Evolutionary conservation across 53 echinoderm and acorn worm genomes (phyloP).

Genomic region (Holothuria leucospilota): DNA sequence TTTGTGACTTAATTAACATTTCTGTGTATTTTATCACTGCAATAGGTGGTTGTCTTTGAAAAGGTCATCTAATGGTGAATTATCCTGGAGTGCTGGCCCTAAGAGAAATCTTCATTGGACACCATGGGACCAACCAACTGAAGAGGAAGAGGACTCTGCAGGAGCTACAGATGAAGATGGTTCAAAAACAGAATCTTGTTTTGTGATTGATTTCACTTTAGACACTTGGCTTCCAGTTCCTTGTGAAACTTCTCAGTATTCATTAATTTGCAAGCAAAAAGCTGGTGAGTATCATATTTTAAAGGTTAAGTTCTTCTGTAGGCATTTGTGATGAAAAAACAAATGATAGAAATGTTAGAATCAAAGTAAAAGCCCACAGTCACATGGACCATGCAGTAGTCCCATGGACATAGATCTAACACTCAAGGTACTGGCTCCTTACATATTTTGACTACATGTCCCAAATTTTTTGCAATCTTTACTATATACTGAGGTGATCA

Average conservation of each 20-base stretch:
- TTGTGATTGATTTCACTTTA: background rate
- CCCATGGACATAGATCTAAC: no score
- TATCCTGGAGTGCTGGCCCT: background rate
- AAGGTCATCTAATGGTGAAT: background rate
- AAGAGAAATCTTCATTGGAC: background rate
- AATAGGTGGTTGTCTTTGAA: conserved; percentile 7
- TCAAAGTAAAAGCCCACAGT: no score
- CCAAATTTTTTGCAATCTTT: no score
- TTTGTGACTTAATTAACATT: no score
- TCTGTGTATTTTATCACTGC: background rate
- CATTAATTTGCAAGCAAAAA: conserved; percentile 10
- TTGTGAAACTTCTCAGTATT: background rate
- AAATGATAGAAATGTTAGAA: no score
- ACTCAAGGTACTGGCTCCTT: no score
- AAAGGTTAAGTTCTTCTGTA: no score
- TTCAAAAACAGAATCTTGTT: background rate
- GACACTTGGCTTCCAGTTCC: background rate
- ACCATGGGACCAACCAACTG: background rate
- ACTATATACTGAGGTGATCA: no score
- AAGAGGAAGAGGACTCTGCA: background rate
- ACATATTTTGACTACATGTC: no score
- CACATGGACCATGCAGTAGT: no score
- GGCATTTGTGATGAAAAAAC: no score
- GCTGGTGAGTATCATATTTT: background rate
- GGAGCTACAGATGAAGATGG: background rate